Conservation (phyloP, 2,888 invertebrate genomes). For the Cryptophagus acutangulus region DNA sequence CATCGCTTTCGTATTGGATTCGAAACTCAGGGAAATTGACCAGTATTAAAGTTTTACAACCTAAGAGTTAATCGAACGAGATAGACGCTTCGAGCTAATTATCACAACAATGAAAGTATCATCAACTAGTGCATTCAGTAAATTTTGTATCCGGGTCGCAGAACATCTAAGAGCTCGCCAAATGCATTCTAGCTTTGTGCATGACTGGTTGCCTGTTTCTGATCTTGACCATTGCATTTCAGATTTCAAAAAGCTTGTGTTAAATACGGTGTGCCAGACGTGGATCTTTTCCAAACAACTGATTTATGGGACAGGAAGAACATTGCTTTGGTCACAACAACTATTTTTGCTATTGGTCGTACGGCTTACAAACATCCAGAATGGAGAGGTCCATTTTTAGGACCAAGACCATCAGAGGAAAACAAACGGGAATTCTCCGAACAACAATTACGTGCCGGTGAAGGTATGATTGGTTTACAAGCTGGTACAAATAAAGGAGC, state of each 20-base stretch:
- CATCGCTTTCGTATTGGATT: no score
- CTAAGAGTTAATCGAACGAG: no score
- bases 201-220: no score
- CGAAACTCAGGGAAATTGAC: no score
- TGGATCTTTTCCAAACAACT: conserved; percentile 86
- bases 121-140: conserved; percentile 45
- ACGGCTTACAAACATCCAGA: conserved; percentile 81
- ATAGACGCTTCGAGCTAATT: no score
- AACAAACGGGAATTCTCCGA: conserved; percentile 77
- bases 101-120: conserved; percentile 36
- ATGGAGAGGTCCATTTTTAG: conserved; percentile 76
- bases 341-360: conserved; percentile 82
- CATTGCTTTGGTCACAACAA: conserved; percentile 80
- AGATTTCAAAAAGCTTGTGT: conserved; percentile 80
- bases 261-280: conserved; percentile 78
- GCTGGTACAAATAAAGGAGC: conserved; percentile 83
- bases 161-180: conserved; percentile 17
- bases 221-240: conserved; percentile 34
- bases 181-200: no score
- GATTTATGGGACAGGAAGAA: conserved; percentile 90
- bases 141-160: conserved; percentile 33
- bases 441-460: conserved; percentile 76
- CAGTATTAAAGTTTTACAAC: no score
- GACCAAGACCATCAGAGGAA: conserved; percentile 82
- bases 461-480: conserved; percentile 78